Conservation (phyloP, 2,888 invertebrate genomes). For the Cantharis nigra region DNA sequence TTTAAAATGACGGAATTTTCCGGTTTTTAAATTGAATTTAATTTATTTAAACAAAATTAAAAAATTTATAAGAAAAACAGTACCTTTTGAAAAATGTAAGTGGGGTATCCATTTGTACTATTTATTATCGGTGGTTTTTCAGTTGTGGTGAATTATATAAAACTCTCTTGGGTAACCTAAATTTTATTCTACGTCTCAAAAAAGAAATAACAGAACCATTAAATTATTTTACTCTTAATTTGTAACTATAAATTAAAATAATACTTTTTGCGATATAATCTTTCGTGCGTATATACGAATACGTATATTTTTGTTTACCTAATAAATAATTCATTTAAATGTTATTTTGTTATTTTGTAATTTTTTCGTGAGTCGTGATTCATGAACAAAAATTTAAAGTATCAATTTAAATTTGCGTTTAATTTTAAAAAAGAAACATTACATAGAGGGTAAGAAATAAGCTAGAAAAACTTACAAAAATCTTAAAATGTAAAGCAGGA, state of each 20-base stretch:
- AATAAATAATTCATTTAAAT: not conserved
- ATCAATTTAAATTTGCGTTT: not conserved
- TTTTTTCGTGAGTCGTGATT: not conserved
- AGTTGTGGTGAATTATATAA: not conserved
- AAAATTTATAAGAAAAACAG: not conserved
- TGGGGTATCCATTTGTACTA: not conserved
- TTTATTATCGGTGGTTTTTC: not conserved
- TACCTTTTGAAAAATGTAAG: not conserved
- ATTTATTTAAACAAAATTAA: not conserved
- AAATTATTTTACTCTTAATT: not conserved
- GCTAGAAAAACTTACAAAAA: constrained; percentile 5
- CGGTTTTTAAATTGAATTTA: not conserved
- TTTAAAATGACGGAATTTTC: not conserved
- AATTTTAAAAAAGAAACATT: not conserved
- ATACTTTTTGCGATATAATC: not conserved
- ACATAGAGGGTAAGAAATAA: not conserved
- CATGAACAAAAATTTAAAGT: not conserved
- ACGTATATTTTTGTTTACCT: not conserved
- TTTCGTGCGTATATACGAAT: not conserved
- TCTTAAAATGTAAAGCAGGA: constrained; percentile 18
- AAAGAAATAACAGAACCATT: not conserved
- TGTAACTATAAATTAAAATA: not conserved
- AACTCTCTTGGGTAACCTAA: not conserved
- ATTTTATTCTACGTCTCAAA: not conserved
- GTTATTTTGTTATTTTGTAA: not conserved